These are phyloP conservation scores for Cydia fagiglandana DNA, from an alignment of 1,140 invertebrate genomes.

Conservation along the genomic window DNA sequence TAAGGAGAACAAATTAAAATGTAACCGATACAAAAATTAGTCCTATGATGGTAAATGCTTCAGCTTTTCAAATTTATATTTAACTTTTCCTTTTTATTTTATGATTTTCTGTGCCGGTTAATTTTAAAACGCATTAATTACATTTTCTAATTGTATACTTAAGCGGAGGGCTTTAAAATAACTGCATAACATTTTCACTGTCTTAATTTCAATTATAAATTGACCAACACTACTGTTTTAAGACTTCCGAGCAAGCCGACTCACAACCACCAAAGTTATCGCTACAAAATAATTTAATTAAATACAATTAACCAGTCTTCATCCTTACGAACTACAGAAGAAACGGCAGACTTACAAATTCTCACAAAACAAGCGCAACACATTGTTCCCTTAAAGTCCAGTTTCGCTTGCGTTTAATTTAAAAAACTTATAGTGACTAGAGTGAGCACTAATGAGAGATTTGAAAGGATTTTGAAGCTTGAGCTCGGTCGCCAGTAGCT, in stretches of 20 bases:
- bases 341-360: slow-evolving; percentile 32
- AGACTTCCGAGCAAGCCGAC: not conserved
- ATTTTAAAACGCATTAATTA: no score
- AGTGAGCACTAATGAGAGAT: slow-evolving; percentile 48
- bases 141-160: no score
- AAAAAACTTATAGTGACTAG: slow-evolving; percentile 43
- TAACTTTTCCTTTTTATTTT: no score
- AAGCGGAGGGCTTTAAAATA: no score
- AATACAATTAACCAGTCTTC: slow-evolving; percentile 66
- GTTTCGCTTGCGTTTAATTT: slow-evolving; percentile 8
- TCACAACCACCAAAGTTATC: slow-evolving; percentile 8
- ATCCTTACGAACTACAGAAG: slow-evolving; percentile 47
- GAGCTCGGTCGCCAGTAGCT: slow-evolving; percentile 61
- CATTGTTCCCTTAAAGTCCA: not conserved
- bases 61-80: no score
- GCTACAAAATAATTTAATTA: slow-evolving; percentile 61
- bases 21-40: no score
- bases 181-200: no score
- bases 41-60: no score
- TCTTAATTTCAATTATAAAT: no score
- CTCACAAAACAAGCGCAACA: slow-evolving; percentile 21
- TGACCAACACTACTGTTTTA: no score
- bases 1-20: no score
- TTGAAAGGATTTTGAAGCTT: slow-evolving; percentile 48
- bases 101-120: no score